Percentiles rank a stretch among this genome's conserved stretches.
Evolutionary conservation across 2,888 invertebrate species (phyloP).

Genomic region (Aphodius granarius): DNA sequence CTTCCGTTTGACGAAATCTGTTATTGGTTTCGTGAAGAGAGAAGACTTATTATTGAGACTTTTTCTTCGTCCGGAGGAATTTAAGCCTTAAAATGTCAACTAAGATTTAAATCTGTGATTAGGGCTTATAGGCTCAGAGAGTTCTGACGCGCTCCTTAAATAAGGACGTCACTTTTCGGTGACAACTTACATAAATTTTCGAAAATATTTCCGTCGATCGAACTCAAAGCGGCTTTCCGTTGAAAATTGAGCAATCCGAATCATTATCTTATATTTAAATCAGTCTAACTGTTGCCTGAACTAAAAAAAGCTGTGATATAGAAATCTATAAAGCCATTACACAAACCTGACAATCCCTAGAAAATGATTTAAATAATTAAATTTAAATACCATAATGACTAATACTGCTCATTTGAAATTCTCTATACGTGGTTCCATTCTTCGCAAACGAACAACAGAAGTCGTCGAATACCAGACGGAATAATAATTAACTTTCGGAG

Average conservation of each 20-base stretch:
- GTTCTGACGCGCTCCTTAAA: background rate
- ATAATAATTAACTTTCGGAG: background rate
- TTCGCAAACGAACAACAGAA: background rate
- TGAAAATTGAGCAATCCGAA: background rate
- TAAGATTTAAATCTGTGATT: background rate
- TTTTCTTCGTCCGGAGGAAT: background rate
- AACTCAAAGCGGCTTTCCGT: background rate
- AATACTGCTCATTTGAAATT: background rate
- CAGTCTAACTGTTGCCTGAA: background rate
- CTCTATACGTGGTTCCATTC: background rate
- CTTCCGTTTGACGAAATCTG: background rate
- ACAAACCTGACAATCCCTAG: too few relatives aligned
- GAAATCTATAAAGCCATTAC: too few relatives aligned
- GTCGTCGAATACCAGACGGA: background rate
- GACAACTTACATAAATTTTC: background rate
- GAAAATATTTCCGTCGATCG: background rate
- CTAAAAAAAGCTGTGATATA: too few relatives aligned
- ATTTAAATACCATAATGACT: background rate
- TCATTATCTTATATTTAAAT: background rate
- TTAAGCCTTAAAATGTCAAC: background rate
- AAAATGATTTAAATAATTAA: too few relatives aligned
- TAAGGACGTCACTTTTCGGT: background rate
- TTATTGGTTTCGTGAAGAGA: background rate
- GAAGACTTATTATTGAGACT: background rate
- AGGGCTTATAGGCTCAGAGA: background rate